Evolutionary conservation across 2,797 vertebrate species (phyloP), one percentile per base, ranked within the genome.

Genomic region (Sarcoramphus papa): DNA sequence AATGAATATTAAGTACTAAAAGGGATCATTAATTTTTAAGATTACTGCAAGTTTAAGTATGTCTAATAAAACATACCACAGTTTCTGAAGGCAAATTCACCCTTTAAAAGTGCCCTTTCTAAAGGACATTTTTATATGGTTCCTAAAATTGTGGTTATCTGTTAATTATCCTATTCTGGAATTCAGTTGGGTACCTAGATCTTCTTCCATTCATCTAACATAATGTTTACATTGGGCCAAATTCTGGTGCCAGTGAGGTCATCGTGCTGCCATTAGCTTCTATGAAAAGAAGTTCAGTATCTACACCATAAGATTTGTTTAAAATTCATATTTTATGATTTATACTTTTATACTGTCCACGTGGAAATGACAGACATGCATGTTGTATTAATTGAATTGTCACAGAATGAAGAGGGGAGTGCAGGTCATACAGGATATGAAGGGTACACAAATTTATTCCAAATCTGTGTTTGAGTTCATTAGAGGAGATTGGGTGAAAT

Each of bases 111-210:
- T 53, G 60, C 21, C 37, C 56, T 79, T 93, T 91, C 18, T 43
- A 70, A 93, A 94, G 64, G 53, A 16, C 35, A 57, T 93, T 87
- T 67, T 87, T 76, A 70, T 73, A 67, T 68, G 57, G 14, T n/a
- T 80, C 20, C 31, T 77, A 35, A 88, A 92, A 62, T 54, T 65
- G 30, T 92, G 57, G 13, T 76, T 85, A 64, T 72, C 53, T 77
- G 17, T 74, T 68, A 82, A 89, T 92, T 86, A 79, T 68, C 37
- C 54, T 47, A 7, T 37, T 79, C 53, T 64, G 53, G 25, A 74
- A 80, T 90, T 85, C 73, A 73, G 6, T 11, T 78, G 43, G 28
- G 20, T 85, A 65, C 27, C 90, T 48, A 37, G 37, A 82, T 90
- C 31, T 89, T 88, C 53, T 77, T 91, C 30, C 16, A 47, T 72